A percentile compares a stretch with the other conserved stretches of the same genome.
Evolutionary conservation across 1,140 invertebrate genomes (phyloP).

Genomic region (Thrips palmi): DNA sequence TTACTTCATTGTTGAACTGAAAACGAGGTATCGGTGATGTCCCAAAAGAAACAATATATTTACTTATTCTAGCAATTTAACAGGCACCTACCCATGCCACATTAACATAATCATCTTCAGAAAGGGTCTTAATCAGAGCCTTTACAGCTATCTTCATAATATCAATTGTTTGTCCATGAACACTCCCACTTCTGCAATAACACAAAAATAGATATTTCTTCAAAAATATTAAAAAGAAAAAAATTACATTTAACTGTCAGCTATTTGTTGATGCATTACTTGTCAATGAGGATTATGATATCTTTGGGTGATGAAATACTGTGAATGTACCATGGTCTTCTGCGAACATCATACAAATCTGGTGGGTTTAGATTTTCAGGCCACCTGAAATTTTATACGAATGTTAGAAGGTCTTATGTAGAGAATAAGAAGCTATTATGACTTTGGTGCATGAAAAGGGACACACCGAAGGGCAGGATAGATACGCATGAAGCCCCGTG

Average conservation of each 20-base stretch:
- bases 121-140: conserved; percentile 44
- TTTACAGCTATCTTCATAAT: conserved; percentile 38
- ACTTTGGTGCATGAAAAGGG: conserved; percentile 38
- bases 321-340: conserved; percentile 36
- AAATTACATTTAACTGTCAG: conserved; percentile 4
- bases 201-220: conserved; percentile 9
- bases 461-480: conserved; percentile 31
- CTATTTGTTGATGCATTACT: conserved; percentile 15
- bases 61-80: conserved; percentile 24
- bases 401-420: conserved; percentile 14
- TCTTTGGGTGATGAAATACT: conserved; percentile 46
- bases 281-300: conserved; percentile 45
- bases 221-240: conserved; percentile 1
- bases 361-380: conserved; percentile 15
- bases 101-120: conserved; percentile 49
- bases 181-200: conserved; percentile 34
- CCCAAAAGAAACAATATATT: no score
- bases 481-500: conserved; percentile 35
- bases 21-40: conserved; percentile 7
- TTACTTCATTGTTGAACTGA: conserved; percentile 23
- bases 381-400: conserved; percentile 6
- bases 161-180: conserved; percentile 37
- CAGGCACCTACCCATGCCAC: conserved; percentile 40
- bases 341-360: conserved; percentile 30
- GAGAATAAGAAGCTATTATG: conserved; percentile 35